These are phyloP conservation scores for Botia almorhae DNA, from an alignment of 2,797 vertebrate species.

Conservation along the genomic window DNA sequence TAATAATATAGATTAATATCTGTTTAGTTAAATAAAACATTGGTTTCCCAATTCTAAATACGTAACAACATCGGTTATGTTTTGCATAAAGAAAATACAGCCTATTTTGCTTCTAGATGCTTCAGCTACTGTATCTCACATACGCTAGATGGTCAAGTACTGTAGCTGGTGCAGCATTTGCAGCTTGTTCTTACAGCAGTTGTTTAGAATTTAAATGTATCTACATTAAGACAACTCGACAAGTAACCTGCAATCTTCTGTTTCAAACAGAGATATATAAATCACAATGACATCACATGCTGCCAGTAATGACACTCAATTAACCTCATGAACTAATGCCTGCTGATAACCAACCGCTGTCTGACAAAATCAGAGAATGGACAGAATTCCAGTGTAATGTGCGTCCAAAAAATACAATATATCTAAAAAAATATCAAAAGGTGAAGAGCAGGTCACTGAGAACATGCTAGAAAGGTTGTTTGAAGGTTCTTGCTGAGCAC, in stretches of 20 bases:
- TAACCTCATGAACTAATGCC: constrained; percentile 10
- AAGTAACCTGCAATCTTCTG: too few relatives aligned
- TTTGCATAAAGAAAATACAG: too few relatives aligned
- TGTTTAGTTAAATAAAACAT: too few relatives aligned
- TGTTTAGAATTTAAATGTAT: too few relatives aligned
- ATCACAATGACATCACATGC: constrained; percentile 14
- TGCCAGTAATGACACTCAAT: background rate
- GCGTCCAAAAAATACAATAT: constrained; percentile 13
- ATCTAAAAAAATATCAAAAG: constrained; percentile 50
- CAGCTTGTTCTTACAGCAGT: too few relatives aligned
- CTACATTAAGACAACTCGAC: too few relatives aligned
- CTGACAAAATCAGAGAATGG: constrained; percentile 43
- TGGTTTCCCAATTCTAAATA: too few relatives aligned
- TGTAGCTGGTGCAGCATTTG: too few relatives aligned
- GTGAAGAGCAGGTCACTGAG: constrained; percentile 50
- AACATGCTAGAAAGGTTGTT: constrained; percentile 19
- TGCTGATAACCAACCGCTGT: constrained; percentile 26
- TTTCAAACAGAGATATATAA: background rate
- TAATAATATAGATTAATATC: background rate
- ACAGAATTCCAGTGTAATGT: background rate
- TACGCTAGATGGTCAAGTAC: too few relatives aligned
- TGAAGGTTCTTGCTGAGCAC: constrained; percentile 14
- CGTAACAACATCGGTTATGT: too few relatives aligned
- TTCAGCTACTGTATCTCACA: too few relatives aligned
- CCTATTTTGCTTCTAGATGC: too few relatives aligned